Base-by-base conservation (phyloP, 1,140 invertebrate genomes). In the Bursaphelenchus mucronatus region DNA sequence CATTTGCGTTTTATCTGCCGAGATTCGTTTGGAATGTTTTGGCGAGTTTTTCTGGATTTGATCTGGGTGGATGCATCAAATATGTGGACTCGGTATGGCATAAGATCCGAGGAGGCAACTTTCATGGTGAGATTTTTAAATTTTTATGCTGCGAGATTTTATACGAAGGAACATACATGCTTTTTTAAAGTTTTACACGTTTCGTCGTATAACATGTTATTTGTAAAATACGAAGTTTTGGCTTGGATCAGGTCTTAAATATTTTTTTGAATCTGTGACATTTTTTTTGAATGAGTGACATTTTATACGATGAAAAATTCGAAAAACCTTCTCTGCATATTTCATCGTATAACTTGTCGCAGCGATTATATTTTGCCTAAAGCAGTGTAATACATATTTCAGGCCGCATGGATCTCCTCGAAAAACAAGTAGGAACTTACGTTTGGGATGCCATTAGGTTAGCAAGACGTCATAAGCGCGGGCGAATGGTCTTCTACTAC, bases 371-470 rank as follows among this genome's bases (percentile, higher is more conserved):
- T 30, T 1, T 5, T 30, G 5, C 30, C 30, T 5, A 30, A 30
- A 55, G n/a, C 19, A 55, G 4, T 2, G 6, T 15, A 6, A 55
- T n/a, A n/a, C 19, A 1, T n/a, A 55, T 55, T 70, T 9, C 49
- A 78, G 76, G 61, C 41, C 67, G 77, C 44, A 46, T 73, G 10
- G 71, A 81, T 6, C 59, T 63, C 3, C 74, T 80, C 49, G 76
- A 81, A 61, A 59, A 67, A 19, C 69, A 75, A 53, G 72, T 70
- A 17, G 77, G 76, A 9, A 64, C 74, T 6, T 80, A 73, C 51
- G 57, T 80, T 50, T 81, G 79, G 79, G 78, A 80, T 69, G 76
- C 76, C 30, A 71, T 80, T 13, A 65, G 69, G 2, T 59, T 80
- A 52, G 66, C 66, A n/a, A 51, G 73, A 17, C 52, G 67, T 50